Evolutionary conservation across 2,113 vertebrate species (phyloP).

Genomic region (Phalacrocorax aristotelis): DNA sequence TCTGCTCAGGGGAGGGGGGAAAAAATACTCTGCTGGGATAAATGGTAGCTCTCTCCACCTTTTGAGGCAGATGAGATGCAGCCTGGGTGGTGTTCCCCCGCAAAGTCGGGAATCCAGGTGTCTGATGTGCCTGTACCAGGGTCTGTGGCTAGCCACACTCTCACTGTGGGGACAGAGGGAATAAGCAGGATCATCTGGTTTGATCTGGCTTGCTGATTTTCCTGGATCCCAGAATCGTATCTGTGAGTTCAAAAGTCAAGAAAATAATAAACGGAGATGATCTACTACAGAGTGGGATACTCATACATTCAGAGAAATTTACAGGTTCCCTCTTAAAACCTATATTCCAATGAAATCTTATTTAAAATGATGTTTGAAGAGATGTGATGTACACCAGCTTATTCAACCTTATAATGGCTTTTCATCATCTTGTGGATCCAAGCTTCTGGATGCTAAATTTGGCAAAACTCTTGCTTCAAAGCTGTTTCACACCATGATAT

Average conservation of each 20-base stretch:
- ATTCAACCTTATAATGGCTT: background rate
- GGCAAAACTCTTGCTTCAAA: background rate
- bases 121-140: rapidly evolving
- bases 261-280: background rate
- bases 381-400: background rate
- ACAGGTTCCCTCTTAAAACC: background rate
- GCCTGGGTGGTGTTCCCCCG: background rate
- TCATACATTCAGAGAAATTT: background rate
- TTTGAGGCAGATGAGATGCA: background rate
- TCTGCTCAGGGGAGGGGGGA: background rate
- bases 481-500: background rate
- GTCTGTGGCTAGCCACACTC: background rate
- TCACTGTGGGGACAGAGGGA: background rate
- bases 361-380: background rate
- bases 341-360: background rate
- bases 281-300: background rate
- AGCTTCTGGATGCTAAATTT: background rate
- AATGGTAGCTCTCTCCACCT: background rate
- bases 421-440: background rate
- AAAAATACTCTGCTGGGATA: background rate
- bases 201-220: background rate
- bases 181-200: background rate
- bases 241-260: background rate
- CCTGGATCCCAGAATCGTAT: background rate
- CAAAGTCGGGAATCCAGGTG: rapidly evolving